Base-by-base conservation (phyloP, 2,888 invertebrate genomes). In the Drosophila pseudotakahashii region DNA sequence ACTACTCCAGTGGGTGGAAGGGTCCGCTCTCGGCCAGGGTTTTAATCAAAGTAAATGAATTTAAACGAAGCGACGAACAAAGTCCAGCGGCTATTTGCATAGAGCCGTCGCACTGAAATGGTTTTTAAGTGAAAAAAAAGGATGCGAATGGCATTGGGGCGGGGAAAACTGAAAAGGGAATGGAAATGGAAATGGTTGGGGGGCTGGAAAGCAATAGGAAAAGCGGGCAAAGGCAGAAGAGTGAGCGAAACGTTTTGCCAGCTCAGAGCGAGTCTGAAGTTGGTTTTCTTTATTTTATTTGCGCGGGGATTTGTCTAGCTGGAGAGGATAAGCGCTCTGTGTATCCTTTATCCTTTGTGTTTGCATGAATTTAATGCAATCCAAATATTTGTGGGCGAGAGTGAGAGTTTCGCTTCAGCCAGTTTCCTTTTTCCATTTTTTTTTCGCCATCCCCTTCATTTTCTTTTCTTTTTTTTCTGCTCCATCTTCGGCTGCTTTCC, bases 341-440 rank as follows among this genome's bases (percentile, higher is more conserved):
- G 58, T 88, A 85, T 88, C 84, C 83, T 71, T 80, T 88, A 82
- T 88, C 73, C 88, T 85, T 88, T 75, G 81, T 82, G 87, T 82
- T 82, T 88, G 88, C 82, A 78, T 74, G 84, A 88, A 80, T 82
- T 88, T 88, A 82, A 86, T 88, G 88, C 88, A 82, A 88, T 88
- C 89, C 86, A 82, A 82, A 82, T 88, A 88, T 82, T 82, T 86
- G 82, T 74, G 86, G 78, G 75, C 62, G 70, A 58, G 60, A 72
- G 72, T 67, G 73, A 69, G 69, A 71, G 71, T 70, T 59, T 57
- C 50, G 48, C 10, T 34, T 58, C 16, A 5, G 47, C 63, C 36
- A 14, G 44, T 62, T 47, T 19, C 7, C 34, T 26, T 47, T 39
- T 19, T 5, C 4, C 34, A 11, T 50, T n/a, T 51, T 16, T 42